Evolutionary conservation across 2,888 invertebrate species (phyloP).

Genomic region (Oscheius sp.): DNA sequence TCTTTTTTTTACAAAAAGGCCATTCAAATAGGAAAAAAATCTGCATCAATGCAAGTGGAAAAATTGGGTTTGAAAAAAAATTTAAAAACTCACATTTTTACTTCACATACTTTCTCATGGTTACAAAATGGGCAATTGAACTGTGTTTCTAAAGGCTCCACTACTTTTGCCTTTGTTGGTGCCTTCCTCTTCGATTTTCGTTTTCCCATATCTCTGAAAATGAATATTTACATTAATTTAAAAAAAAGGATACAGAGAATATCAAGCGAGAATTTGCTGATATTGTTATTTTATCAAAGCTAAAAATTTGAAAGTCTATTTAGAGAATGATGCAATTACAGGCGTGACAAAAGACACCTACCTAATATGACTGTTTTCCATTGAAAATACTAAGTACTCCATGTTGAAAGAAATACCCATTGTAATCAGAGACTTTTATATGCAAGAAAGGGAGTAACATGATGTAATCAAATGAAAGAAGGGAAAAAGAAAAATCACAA

Average conservation of each 20-base stretch:
- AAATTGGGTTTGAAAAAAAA: too few species aligned
- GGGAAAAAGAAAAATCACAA: neutral
- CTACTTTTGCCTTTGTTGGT: constrained; percentile 87
- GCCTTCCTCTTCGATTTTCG: constrained; percentile 96
- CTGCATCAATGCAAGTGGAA: neutral
- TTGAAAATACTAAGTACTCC: constrained; percentile 1
- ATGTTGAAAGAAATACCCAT: neutral
- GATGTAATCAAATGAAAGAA: constrained; percentile 7
- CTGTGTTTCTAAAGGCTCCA: constrained; percentile 90
- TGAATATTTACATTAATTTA: neutral
- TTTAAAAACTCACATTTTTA: constrained; percentile 82
- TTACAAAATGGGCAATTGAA: constrained; percentile 99
- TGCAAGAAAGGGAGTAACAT: neutral
- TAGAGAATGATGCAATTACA: neutral
- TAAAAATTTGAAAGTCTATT: too few species aligned
- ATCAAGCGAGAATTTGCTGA: neutral
- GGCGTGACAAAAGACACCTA: neutral
- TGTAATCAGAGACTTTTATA: neutral
- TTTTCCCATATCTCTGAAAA: constrained; percentile 81
- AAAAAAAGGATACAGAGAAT: neutral
- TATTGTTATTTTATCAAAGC: neutral
- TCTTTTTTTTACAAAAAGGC: too few species aligned
- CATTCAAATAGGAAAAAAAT: too few species aligned
- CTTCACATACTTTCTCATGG: constrained; percentile 98
- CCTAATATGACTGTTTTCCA: neutral